These are phyloP conservation scores for Stomatorhinus walkeri DNA, from an alignment of 2,797 vertebrate genomes.

Conservation along the genomic window DNA sequence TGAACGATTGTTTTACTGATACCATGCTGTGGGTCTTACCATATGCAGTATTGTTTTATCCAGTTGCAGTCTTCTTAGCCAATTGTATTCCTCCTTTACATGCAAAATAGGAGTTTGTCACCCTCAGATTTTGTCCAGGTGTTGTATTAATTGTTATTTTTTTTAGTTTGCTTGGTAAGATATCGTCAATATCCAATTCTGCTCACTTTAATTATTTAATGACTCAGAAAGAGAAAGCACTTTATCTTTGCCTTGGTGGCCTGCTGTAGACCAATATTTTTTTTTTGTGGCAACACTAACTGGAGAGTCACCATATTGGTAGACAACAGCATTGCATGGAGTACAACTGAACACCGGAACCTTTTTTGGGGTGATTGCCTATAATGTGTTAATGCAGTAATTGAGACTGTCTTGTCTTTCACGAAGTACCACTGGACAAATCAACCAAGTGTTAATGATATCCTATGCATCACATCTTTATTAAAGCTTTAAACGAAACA, in stretches of 20 bases:
- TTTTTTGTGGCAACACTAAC: constrained; percentile 42
- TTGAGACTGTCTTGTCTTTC: constrained; percentile 36
- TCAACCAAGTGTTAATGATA: constrained; percentile 44
- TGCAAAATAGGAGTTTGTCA: constrained; percentile 24
- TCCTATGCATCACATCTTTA: constrained; percentile 58
- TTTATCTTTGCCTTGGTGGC: constrained; percentile 78
- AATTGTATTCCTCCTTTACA: constrained; percentile 42
- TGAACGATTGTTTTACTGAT: constrained; percentile 49
- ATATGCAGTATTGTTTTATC: constrained; percentile 51
- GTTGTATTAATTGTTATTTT: constrained; percentile 21
- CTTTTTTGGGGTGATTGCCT: constrained; percentile 51
- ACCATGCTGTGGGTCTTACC: constrained; percentile 45
- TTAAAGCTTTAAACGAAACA: constrained; percentile 59
- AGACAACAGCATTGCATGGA: constrained; percentile 39
- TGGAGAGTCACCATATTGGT: constrained; percentile 55
- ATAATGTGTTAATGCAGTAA: constrained; percentile 60
- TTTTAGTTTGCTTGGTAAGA: constrained; percentile 25
- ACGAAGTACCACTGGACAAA: constrained; percentile 57
- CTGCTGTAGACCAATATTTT: constrained; percentile 59
- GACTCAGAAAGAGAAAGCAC: constrained; percentile 68
- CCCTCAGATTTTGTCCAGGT: constrained; percentile 25
- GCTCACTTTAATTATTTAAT: constrained; percentile 70
- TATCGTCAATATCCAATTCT: constrained; percentile 41
- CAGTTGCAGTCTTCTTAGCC: constrained; percentile 38
- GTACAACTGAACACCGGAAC: constrained; percentile 32